Conservation (phyloP, 2,888 invertebrate species). For the Buathra laborator region DNA sequence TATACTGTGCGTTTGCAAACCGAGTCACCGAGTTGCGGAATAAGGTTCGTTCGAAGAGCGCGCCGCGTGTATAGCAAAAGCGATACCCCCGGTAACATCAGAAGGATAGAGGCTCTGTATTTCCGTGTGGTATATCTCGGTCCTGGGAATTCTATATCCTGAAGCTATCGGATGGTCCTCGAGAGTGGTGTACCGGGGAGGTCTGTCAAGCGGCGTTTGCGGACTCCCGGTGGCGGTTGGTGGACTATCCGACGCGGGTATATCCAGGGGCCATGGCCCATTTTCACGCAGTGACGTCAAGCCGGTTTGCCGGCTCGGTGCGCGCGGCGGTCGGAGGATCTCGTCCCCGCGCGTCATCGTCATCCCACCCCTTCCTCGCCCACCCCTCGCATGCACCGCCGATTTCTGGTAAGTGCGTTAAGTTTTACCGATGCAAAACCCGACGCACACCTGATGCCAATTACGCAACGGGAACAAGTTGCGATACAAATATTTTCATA, state of each 20-base stretch:
- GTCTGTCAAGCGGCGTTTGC: constrained; percentile 40
- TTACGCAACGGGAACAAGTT: background rate
- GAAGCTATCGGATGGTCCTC: constrained; percentile 49
- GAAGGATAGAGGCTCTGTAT: constrained; percentile 17
- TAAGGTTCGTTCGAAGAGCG: background rate
- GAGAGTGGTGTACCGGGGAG: constrained; percentile 48
- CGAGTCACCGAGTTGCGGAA: no score
- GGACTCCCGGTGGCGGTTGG: constrained; percentile 30
- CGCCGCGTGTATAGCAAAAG: background rate
- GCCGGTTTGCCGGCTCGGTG: constrained; percentile 37
- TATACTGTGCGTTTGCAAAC: no score
- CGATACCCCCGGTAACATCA: constrained; percentile 19
- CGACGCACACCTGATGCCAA: background rate
- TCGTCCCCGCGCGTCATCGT: constrained; percentile 30
- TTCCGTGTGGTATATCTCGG: constrained; percentile 34
- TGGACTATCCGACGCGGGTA: constrained; percentile 34
- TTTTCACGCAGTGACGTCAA: constrained; percentile 68
- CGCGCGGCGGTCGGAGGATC: background rate
- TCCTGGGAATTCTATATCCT: constrained; percentile 45
- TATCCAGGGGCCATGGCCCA: constrained; percentile 69
- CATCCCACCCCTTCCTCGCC: background rate
- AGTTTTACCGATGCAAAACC: background rate
- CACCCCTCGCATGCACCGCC: background rate
- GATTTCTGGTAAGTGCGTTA: constrained; percentile 7
- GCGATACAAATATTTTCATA: background rate